Conservation (phyloP, 2,113 vertebrate species). For the Misgurnus anguillicaudatus region DNA sequence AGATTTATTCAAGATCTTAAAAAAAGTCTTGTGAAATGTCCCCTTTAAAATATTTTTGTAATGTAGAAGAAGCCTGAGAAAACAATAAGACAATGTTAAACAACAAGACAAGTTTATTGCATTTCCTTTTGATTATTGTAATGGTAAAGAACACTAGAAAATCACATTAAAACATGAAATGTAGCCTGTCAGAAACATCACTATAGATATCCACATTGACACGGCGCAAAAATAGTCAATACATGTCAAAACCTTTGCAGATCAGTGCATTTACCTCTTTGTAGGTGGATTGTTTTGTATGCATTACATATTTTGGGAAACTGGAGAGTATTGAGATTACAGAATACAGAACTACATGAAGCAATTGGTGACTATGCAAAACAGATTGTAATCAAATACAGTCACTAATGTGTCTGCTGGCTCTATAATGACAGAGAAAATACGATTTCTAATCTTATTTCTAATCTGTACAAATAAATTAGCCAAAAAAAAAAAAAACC, state of each 20-base stretch:
- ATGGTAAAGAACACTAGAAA: conserved; percentile 31
- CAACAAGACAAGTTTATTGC: conserved; percentile 39
- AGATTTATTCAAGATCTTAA: too few species aligned
- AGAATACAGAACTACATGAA: conserved; percentile 29
- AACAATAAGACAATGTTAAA: not conserved
- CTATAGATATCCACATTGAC: not conserved
- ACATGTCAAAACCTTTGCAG: conserved; percentile 11
- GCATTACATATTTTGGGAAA: not conserved
- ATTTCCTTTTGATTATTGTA: conserved; percentile 38
- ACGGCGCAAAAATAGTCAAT: not conserved
- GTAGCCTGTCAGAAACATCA: conserved; percentile 16
- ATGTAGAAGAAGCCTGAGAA: not conserved
- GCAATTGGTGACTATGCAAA: conserved; percentile 16
- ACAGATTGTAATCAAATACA: conserved; percentile 11
- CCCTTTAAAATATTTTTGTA: too few species aligned
- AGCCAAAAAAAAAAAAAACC: not conserved
- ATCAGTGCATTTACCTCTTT: not conserved
- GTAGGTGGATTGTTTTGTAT: not conserved
- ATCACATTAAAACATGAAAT: conserved; percentile 35
- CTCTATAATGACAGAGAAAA: conserved; percentile 34
- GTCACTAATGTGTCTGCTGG: not conserved
- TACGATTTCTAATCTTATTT: conserved; percentile 6
- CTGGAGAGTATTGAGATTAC: conserved; percentile 8
- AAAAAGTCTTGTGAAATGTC: too few species aligned
- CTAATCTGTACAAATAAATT: conserved; percentile 17